Base-by-base conservation (phyloP, 2,113 vertebrate species). In the Dicrurus megarhynchus region DNA sequence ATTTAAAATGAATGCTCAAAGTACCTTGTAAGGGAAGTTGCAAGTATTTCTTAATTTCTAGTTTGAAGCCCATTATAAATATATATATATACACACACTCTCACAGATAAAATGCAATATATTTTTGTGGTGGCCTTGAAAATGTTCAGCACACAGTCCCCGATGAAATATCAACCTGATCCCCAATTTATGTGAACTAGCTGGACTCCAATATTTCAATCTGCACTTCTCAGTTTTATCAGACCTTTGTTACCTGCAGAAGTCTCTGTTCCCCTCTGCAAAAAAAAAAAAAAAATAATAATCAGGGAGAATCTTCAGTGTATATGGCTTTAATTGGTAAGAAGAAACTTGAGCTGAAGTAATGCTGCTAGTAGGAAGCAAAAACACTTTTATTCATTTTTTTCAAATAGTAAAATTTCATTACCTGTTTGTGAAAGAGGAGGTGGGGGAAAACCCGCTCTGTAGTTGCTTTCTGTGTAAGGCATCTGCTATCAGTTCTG, bases 41-140 rank as follows among this genome's bases (percentile, higher is more conserved):
- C 5, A 73, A 75, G 2, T 39, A 44, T 78, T 65, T 80, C 15
- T 61, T 70, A 60, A 53, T 53, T 91, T 83, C 33, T 47, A 18
- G 1, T 46, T 87, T 89, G 44, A 74, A 89, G 69, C 2, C 3
- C 3, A 3, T 10, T 67, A 2, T n/a, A n/a, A n/a, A n/a, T n/a
- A 17, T 28, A 4, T 24, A 23, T 26, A 7, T 4, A 46, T 1
- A 17, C 1, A 37, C 6, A 32, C 6, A 30, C 7, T 9, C 9
- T 8, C 30, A 23, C 2, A 57, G 11, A 3, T 49, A 64, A 81
- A 37, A 35, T 39, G 6, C 4, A 35, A 2, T 27, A 7, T 13
- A 70, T 35, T 55, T 61, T 61, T 70, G 13, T 53, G 13, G 7
- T 79, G 13, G 6, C 50, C 33, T 68, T 80, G 33, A 49, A 52